Evolutionary conservation across 2,888 invertebrate species (phyloP), one percentile per base, ranked within the genome.

Genomic region (Trichogramma dendrolimi): DNA sequence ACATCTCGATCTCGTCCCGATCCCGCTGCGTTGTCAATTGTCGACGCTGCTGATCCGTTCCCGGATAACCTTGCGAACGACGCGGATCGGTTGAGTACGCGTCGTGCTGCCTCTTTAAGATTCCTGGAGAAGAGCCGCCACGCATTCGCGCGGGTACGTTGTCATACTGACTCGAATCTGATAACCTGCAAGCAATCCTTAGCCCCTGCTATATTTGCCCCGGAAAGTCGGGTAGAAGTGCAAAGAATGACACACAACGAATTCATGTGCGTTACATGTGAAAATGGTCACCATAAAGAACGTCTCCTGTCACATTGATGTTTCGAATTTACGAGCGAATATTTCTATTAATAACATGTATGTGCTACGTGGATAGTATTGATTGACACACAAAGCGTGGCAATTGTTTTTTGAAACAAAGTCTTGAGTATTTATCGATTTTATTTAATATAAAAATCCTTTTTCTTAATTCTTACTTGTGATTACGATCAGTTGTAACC

Each of bases 121-220:
- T 74, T 50, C 75, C 73, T 44, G 74, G 69, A 10, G 72, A 72
- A 46, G 67, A 63, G 50, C 71, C 70, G 59, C 67, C 65, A 14
- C 71, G 72, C 71, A 77, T 76, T 53, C 75, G 71, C 44, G 74
- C 72, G 52, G 79, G 79, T 55, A 79, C 75, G 67, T 79, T 79
- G 69, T 79, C 79, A 70, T 78, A 79, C 58, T 79, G 79, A 68
- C 79, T 79, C 56, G 72, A 74, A 62, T 78, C 77, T 41, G 78
- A 78, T 67, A 74, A 73, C 67, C 79, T 79, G 65, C 52, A 68
- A 64, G 60, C 61, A 58, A 55, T 53, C 61, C 47, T 46, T 47
- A 53, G 27, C 51, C 55, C 60, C 58, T 51, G 63, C 63, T 48
- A 38, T 50, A 7, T 56, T 42, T 44, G 50, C 41, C 11, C 52